phyloP scores from a whole-genome alignment of 2,797 vertebrate genomes.

The Gallirallus australis region DNA sequence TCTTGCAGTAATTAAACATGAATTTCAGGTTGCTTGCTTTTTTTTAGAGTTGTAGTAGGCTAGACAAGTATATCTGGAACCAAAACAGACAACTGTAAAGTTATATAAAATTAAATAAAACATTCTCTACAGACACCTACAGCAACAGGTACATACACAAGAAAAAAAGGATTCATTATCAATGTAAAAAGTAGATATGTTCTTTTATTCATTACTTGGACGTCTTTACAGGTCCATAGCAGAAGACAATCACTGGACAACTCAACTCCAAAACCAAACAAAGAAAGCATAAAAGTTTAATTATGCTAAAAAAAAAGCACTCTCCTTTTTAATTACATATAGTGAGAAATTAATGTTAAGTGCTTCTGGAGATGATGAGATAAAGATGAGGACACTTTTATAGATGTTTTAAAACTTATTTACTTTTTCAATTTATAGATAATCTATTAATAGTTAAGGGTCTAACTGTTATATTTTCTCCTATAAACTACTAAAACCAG shows the following conservation, averaged over 20 bases:
- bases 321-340: conserved; percentile 46
- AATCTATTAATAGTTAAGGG: conserved; percentile 22
- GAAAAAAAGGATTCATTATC: neutral
- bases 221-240: conserved; percentile 7
- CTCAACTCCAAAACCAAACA: conserved; percentile 10
- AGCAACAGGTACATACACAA: neutral
- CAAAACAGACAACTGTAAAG: neutral
- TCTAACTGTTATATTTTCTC: conserved; percentile 32
- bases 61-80: neutral
- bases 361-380: conserved; percentile 46
- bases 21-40: neutral
- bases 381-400: conserved; percentile 52
- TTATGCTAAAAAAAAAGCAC: conserved; percentile 9
- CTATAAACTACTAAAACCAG: conserved; percentile 46
- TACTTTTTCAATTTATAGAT: conserved; percentile 29
- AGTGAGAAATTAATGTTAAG: conserved; percentile 39
- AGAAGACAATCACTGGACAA: neutral
- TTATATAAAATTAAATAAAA: neutral
- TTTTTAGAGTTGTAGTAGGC: neutral
- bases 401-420: conserved; percentile 44
- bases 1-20: neutral
- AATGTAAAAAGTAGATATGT: neutral
- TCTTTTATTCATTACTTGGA: conserved; percentile 19
- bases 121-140: neutral
- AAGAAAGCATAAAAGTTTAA: conserved; percentile 66